Conservation (phyloP, 2,888 invertebrate species). For the Petrolisthes manimaculis region DNA sequence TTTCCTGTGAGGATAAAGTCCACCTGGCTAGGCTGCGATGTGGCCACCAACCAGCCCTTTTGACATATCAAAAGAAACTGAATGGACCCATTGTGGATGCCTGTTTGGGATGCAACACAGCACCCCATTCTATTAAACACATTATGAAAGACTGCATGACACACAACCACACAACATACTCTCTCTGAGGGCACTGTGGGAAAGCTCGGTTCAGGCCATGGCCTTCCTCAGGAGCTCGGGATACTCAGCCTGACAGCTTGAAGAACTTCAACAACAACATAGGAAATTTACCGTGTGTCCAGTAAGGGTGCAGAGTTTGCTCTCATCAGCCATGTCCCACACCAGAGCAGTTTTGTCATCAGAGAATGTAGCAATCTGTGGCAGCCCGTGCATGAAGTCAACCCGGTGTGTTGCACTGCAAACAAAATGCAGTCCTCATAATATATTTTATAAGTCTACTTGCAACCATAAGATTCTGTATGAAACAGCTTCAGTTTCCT, state of each 20-base stretch:
- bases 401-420: slow-evolving; percentile 81
- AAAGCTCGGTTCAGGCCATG: too few species aligned
- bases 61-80: slow-evolving; percentile 32
- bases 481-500: too few species aligned
- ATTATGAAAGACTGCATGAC: neutral
- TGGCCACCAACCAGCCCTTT: too few species aligned
- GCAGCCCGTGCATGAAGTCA: slow-evolving; percentile 83
- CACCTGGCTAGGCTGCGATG: too few species aligned
- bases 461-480: too few species aligned
- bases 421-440: neutral
- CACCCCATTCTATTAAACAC: neutral
- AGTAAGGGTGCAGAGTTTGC: slow-evolving; percentile 75
- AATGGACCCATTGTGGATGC: too few species aligned
- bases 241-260: too few species aligned
- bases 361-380: slow-evolving; percentile 86
- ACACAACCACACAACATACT: slow-evolving; percentile 56
- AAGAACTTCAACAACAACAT: neutral
- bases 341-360: slow-evolving; percentile 88
- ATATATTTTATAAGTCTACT: too few species aligned
- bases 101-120: too few species aligned
- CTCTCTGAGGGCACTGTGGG: too few species aligned
- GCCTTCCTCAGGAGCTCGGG: too few species aligned
- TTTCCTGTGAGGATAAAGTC: too few species aligned
- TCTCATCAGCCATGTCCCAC: slow-evolving; percentile 94
- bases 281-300: slow-evolving; percentile 70